A percentile compares a stretch with the other conserved stretches of the same genome.
phyloP scores from a whole-genome alignment of 2,888 invertebrate genomes.

The Leptinotarsa peninsularis region DNA sequence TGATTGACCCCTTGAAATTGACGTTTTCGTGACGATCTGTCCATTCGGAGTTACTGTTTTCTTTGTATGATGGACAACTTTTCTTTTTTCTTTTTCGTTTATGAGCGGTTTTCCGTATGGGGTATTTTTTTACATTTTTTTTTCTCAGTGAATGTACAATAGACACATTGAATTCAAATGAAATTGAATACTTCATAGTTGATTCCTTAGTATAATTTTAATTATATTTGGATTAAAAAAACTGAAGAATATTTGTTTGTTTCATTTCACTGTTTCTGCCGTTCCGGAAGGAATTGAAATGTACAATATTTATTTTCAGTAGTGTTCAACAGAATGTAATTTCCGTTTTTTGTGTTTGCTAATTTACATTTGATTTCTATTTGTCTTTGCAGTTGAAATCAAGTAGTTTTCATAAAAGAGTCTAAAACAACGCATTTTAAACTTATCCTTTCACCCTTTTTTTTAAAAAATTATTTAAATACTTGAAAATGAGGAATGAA shows the following conservation, averaged over 20 bases:
- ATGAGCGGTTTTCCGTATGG: not conserved
- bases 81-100: not conserved
- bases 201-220: constrained; percentile 45
- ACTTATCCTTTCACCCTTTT: too few relatives aligned
- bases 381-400: too few relatives aligned
- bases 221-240: constrained; percentile 48
- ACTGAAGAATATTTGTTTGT: constrained; percentile 33
- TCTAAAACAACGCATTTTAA: too few relatives aligned
- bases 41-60: not conserved
- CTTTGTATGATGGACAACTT: not conserved
- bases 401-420: too few relatives aligned
- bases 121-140: not conserved
- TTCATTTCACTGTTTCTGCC: constrained; percentile 27
- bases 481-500: too few relatives aligned
- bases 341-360: too few relatives aligned
- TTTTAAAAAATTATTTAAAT: too few relatives aligned
- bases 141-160: constrained; percentile 13
- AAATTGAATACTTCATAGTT: constrained; percentile 21
- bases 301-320: too few relatives aligned
- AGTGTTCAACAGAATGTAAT: too few relatives aligned
- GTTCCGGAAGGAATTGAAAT: not conserved
- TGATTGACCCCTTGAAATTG: not conserved
- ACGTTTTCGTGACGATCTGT: not conserved
- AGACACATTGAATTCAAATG: not conserved
- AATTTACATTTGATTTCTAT: too few relatives aligned